Conservation (phyloP, 2,797 vertebrate species). For the Oophaga sylvatica region DNA sequence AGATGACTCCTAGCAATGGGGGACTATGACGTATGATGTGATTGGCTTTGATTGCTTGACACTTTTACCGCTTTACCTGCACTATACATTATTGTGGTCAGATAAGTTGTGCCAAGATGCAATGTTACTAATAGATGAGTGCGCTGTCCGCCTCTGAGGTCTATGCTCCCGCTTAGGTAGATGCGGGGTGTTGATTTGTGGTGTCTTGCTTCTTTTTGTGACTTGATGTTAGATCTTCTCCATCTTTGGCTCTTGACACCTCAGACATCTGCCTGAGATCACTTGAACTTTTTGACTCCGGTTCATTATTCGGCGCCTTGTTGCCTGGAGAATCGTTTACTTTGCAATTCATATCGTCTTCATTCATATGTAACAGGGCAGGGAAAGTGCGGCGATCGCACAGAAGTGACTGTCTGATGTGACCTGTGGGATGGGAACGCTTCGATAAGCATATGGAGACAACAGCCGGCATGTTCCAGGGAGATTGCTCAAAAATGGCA, state of each 20-base stretch:
- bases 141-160: too few relatives aligned
- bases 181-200: too few relatives aligned
- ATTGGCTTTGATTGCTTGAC: too few relatives aligned
- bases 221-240: not conserved
- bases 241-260: conserved; percentile 1
- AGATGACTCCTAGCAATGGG: too few relatives aligned
- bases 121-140: too few relatives aligned
- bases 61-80: too few relatives aligned
- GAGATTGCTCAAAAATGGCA: conserved; percentile 27
- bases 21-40: too few relatives aligned
- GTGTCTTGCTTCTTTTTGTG: too few relatives aligned
- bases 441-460: conserved; percentile 34
- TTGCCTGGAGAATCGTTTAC: not conserved
- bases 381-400: conserved; percentile 11
- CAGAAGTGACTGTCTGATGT: conserved; percentile 30
- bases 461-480: conserved; percentile 26
- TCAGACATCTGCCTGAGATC: not conserved
- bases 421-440: conserved; percentile 26
- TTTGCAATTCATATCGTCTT: conserved; percentile 29
- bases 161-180: too few relatives aligned
- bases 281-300: conserved; percentile 15
- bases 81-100: too few relatives aligned
- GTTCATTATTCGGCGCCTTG: not conserved
- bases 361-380: conserved; percentile 52
- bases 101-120: too few relatives aligned